These are phyloP conservation scores for Azemiops feae DNA, from an alignment of 2,113 vertebrate genomes.

Conservation along the genomic window DNA sequence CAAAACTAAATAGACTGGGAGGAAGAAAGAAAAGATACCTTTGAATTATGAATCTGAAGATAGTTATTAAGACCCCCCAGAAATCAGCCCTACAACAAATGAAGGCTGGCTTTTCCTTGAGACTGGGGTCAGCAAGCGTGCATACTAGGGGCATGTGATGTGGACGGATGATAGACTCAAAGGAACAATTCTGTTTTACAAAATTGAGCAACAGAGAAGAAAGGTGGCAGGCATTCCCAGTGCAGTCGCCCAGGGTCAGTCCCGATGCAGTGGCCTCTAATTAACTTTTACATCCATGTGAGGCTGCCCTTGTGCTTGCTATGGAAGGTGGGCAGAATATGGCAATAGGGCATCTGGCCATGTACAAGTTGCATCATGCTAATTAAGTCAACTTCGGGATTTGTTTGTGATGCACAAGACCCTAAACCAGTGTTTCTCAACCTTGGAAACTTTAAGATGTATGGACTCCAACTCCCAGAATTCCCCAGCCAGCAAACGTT, in stretches of 20 bases:
- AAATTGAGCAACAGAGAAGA: neutral
- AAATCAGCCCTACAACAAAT: neutral
- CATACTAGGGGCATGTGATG: neutral
- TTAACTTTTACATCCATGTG: neutral
- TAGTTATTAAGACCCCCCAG: neutral
- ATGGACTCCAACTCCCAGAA: neutral
- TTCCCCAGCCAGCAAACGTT: neutral
- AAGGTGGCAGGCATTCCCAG: neutral
- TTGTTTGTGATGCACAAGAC: neutral
- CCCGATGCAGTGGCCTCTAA: neutral
- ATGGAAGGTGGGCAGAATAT: neutral
- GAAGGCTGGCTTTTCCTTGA: neutral
- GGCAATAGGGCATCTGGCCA: neutral
- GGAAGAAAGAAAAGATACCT: neutral
- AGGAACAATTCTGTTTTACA: neutral
- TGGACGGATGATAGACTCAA: neutral
- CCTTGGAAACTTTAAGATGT: neutral
- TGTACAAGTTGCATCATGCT: neutral
- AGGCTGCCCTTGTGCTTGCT: neutral
- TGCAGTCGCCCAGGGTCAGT: neutral
- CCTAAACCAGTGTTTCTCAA: neutral
- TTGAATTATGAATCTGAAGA: neutral
- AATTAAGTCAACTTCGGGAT: neutral
- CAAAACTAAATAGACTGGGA: neutral
- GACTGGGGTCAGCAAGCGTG: neutral